Base-by-base conservation (phyloP, 2,888 invertebrate species). In the Drosophila anomalata region DNA sequence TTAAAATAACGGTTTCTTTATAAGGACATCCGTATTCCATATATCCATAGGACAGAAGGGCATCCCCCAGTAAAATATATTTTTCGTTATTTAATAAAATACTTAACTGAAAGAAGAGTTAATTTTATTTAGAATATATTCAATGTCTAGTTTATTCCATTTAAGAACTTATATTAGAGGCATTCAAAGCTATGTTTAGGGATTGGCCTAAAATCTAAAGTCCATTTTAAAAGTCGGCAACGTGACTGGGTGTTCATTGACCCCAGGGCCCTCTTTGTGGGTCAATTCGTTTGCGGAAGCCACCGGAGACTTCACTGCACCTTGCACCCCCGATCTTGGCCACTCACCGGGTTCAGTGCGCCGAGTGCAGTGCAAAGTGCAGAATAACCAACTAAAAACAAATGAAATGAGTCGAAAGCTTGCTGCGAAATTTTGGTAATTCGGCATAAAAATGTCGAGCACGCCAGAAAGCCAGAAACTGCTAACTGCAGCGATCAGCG, bases 271-370 rank as follows among this genome's bases (percentile, higher is more conserved):
- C 50, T 63, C 68, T 67, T 83, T 86, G 75, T 88, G 87, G 89
- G 89, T 89, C 89, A 89, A 87, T 78, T 78, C 71, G 76, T 59
- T 76, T 75, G 85, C 87, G 86, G 87, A 87, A 87, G 60, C 77
- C 70, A 76, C 54, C 51, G 63, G 78, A 56, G 63, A 74, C 74
- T 70, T 66, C 75, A 67, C 48, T 50, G 22, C 14, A 47, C 59
- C 50, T 29, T 20, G 20, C 11, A 5, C n/a, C 42, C 41, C 44
- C 52, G 14, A 20, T 42, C 20, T 17, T 42, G 41, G 11, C 17
- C 11, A 29, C 41, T 24, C 60, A 44, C 46, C 57, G 82, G 66
- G 73, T 75, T 69, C 80, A 75, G 47, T 80, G 53, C 44, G 56
- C 69, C 48, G 78, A 70, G 29, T 29, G 29, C 29, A 29, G 29